Evolutionary conservation across 2,113 vertebrate species (phyloP), one percentile per base, ranked within the genome.

Genomic region (Ondatra zibethicus): DNA sequence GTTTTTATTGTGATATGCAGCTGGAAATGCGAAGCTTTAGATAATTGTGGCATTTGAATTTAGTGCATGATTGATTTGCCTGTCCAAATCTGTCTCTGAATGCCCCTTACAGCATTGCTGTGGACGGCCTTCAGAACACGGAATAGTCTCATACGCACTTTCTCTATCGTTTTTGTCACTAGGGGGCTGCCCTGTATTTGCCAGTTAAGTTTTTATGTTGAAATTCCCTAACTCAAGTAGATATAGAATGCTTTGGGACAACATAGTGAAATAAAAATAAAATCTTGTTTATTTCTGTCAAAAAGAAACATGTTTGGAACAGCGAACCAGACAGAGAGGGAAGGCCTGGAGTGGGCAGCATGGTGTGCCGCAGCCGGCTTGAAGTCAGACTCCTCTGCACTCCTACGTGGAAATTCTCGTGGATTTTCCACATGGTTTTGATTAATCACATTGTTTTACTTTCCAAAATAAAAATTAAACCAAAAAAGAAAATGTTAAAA

Each of bases 401-500:
- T 9, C 31, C 42, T 61, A 8, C 4, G 9, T 36, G 65, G 36
- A 73, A 81, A 39, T 47, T 16, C 12, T 23, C 25, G 52, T 17
- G 25, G 65, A n/a, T 47, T 92, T 72, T 88, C 29, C 65, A 58
- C 52, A 4, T 65, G 33, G 52, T 65, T 89, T 89, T 92, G 50
- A 77, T 47, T 87, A 81, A 77, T 31, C 58, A 82, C 72, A 31
- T 65, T 92, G 23, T 88, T 91, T 91, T 91, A 63, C 36, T 92
- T 85, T 63, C 47, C 58, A 61, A 84, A 92, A 88, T 45, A 52
- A 70, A 89, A 92, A 76, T 76, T 31, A 65, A 84, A 33, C 65
- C 33, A 61, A 85, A 80, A 45, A 84, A 17, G 55, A 65, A 45
- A 65, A 5, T 10, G 7, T 63, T 84, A 63, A 42, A 84, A 90